phyloP scores from a whole-genome alignment of 2,797 vertebrate genomes.

The Tangara arthus region DNA sequence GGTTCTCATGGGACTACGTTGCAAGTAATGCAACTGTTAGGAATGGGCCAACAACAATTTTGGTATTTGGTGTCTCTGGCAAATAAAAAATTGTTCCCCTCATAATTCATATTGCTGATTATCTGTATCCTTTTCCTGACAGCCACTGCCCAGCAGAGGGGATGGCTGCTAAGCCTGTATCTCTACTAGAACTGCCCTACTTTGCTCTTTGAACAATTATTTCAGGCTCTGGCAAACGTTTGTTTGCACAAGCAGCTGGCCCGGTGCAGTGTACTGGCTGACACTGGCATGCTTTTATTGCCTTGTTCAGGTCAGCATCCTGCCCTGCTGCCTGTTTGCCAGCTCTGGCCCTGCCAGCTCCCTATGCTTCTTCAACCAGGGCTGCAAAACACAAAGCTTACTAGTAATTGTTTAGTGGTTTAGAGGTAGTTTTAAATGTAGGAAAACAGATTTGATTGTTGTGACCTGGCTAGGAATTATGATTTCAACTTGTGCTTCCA shows the following conservation, averaged over 20 bases:
- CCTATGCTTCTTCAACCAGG: not conserved
- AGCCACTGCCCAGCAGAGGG: not conserved
- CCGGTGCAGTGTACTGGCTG: not conserved
- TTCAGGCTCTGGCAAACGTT: not conserved
- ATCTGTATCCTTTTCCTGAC: not conserved
- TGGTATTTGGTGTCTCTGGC: constrained; percentile 7
- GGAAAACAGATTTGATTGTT: not conserved
- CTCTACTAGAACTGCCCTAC: not conserved
- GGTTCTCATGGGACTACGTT: not conserved
- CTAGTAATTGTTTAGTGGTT: not conserved
- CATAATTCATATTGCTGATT: not conserved
- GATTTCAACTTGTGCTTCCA: not conserved
- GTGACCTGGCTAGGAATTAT: not conserved
- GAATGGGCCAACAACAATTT: not conserved
- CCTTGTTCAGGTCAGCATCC: not conserved
- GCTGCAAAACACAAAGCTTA: not conserved
- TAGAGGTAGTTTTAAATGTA: not conserved
- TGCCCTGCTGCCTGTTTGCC: not conserved
- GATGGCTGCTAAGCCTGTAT: not conserved
- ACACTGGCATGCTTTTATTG: not conserved
- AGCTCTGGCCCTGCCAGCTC: not conserved
- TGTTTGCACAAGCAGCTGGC: not conserved
- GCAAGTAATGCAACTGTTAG: not conserved
- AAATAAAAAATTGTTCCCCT: not conserved
- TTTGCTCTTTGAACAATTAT: not conserved